Evolutionary conservation across 2,888 invertebrate species (phyloP).

Genomic region (Agriotes lineatus): DNA sequence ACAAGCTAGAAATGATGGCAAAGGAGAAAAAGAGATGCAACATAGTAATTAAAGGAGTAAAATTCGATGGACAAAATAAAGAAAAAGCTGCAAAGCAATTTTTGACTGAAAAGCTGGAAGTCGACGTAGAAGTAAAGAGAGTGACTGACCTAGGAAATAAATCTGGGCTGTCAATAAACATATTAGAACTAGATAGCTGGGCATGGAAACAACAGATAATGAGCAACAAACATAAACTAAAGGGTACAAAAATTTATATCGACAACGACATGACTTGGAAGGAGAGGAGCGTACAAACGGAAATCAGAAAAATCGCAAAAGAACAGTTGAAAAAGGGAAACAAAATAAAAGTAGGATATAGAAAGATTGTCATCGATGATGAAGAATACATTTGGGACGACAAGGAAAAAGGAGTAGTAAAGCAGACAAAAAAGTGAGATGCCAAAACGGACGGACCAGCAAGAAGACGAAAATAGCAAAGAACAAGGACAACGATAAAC

Average conservation of each 20-base stretch:
- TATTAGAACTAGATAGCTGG: neutral
- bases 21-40: neutral
- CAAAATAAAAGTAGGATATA: neutral
- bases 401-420: neutral
- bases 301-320: neutral
- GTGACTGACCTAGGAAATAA: neutral
- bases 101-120: neutral
- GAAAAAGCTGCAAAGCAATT: neutral
- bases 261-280: neutral
- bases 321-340: neutral
- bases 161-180: neutral
- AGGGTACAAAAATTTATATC: neutral
- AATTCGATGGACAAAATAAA: neutral
- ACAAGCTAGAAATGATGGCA: neutral
- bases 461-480: neutral
- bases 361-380: neutral
- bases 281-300: neutral
- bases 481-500: no score
- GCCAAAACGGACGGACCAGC: neutral
- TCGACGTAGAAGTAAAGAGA: no score
- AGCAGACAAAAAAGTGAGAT: neutral
- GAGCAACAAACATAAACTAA: neutral
- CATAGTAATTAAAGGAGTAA: neutral
- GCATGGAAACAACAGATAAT: neutral
- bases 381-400: conserved; percentile 1